These are phyloP conservation scores for Ptychochromis oligacanthus DNA, from an alignment of 2,113 vertebrate species.

Conservation along the genomic window DNA sequence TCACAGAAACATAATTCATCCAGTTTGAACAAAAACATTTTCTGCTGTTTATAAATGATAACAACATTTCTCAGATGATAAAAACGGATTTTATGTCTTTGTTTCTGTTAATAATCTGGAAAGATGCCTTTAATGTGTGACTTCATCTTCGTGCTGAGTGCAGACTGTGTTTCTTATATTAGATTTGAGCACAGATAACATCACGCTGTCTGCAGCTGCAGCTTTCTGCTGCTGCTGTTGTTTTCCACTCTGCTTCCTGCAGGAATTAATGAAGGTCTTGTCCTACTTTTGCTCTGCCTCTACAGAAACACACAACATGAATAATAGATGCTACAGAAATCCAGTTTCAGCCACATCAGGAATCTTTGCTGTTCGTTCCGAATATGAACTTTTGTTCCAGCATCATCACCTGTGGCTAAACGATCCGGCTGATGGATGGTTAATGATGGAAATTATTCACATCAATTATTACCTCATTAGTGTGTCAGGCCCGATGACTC, in stretches of 20 bases:
- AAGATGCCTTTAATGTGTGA: not conserved
- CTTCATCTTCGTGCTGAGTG: not conserved
- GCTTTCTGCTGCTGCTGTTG: not conserved
- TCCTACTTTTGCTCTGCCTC: constrained; percentile 63
- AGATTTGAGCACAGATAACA: not conserved
- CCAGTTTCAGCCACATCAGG: not conserved
- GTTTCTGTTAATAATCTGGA: not conserved
- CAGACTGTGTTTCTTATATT: not conserved
- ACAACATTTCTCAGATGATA: not conserved
- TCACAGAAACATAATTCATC: not conserved
- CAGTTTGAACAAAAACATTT: not conserved
- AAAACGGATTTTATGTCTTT: not conserved
- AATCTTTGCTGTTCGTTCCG: not conserved
- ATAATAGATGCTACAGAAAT: constrained; percentile 61
- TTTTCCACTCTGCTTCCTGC: constrained; percentile 21
- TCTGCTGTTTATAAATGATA: not conserved
- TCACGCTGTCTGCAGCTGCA: not conserved
- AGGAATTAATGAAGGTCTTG: constrained; percentile 53
- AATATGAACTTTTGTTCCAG: not conserved
- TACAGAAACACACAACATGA: constrained; percentile 50
- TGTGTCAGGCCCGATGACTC: not conserved
- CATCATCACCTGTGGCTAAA: not conserved
- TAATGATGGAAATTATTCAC: not conserved
- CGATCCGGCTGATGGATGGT: not conserved
- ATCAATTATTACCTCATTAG: not conserved